Base-by-base conservation (phyloP, 2,888 invertebrate species). In the Mycogona germanica region DNA sequence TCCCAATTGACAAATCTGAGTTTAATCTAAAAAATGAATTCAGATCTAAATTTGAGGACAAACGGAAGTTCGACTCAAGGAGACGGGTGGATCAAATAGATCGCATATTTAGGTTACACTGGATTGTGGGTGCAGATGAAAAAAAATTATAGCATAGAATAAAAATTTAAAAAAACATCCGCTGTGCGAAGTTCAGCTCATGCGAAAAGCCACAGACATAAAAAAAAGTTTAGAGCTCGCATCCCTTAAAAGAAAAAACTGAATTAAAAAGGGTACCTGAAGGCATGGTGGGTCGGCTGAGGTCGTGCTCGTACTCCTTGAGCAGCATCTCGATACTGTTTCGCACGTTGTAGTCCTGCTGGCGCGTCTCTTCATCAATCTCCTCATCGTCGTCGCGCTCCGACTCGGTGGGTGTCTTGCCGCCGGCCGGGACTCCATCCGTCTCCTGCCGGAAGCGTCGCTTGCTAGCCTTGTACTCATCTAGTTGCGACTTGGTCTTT, bases 401-500 rank as follows among this genome's bases (percentile, higher is more conserved):
- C 44, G 57, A 56, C 52, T 59, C 60, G 51, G 59, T 53, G 42
- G 57, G 55, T 52, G 55, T 54, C 53, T 60, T 55, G 55, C 58
- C 53, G 17, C 57, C 54, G n/a, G 44, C 37, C 32, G 23, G 38
- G 21, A 51, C 35, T 40, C 45, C 38, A 44, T 57, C 54, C 14
- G 19, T 40, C 4, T 47, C 35, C 12, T 29, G 32, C 35, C 49
- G 35, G 32, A 76, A 75, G 3, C 67, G 66, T 42, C 70, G 68
- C 12, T 68, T 70, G 59, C 74, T 52, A 26, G 55, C 45, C 49
- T 91, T 91, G 71, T 89, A 96, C 59, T 89, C 87, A 70, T 95
- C 93, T 60, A 97, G 78, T 58, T 91, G 80, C 55, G 86, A 83
- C 76, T 92, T 91, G 65, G 95, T 93, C 77, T 97, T 97, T 57